phyloP scores from a whole-genome alignment of 2,888 invertebrate genomes.

The Catocala nupta region DNA sequence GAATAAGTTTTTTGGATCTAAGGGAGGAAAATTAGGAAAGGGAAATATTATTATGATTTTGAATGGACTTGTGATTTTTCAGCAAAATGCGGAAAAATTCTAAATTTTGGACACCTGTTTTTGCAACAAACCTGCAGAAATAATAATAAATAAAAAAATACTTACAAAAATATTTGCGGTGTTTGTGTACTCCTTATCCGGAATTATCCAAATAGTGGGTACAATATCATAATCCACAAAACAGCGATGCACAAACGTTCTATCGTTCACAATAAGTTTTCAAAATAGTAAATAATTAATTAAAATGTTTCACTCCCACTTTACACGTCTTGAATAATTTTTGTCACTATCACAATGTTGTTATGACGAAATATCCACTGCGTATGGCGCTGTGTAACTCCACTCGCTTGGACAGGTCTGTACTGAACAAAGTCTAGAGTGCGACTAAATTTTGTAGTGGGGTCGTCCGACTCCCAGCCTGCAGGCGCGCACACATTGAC shows the following conservation, averaged over 20 bases:
- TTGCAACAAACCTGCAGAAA: conserved; percentile 23
- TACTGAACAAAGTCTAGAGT: conserved; percentile 72
- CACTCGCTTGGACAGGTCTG: conserved; percentile 72
- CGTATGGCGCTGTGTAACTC: conserved; percentile 71
- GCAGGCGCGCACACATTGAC: conserved; percentile 70
- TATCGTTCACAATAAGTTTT: conserved; percentile 72
- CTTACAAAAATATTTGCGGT: conserved; percentile 87
- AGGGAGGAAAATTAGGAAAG: too few relatives aligned
- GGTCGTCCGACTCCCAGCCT: conserved; percentile 80
- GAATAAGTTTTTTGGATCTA: too few relatives aligned
- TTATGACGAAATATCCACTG: conserved; percentile 85
- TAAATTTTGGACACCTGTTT: conserved; percentile 16
- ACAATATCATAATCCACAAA: conserved; percentile 81
- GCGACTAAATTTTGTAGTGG: conserved; percentile 85
- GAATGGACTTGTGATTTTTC: conserved; percentile 1
- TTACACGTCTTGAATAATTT: conserved; percentile 77
- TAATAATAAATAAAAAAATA: conserved; percentile 58
- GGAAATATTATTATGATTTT: too few relatives aligned
- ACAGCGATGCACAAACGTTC: conserved; percentile 66
- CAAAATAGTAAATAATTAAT: conserved; percentile 57
- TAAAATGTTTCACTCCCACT: conserved; percentile 79
- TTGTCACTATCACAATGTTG: conserved; percentile 84
- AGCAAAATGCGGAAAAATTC: not conserved
- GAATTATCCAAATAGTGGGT: conserved; percentile 85
- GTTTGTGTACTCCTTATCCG: conserved; percentile 76